phyloP scores from a whole-genome alignment of 2,888 invertebrate species.

The Allacma fusca region DNA sequence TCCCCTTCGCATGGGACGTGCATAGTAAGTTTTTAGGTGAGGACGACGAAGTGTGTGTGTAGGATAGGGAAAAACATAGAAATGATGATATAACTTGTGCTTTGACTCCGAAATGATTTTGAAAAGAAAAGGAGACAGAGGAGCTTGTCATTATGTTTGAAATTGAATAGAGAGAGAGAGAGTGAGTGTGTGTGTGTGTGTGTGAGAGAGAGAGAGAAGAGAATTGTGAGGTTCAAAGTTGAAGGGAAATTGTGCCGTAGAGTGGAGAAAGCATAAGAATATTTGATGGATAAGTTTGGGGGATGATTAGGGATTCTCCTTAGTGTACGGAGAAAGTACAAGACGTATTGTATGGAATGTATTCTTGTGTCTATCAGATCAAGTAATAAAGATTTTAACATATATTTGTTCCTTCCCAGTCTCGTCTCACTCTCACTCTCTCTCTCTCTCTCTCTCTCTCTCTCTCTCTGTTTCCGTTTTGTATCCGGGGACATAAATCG shows the following conservation, averaged over 20 bases:
- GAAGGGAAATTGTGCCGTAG: not conserved
- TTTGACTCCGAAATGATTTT: slow-evolving; percentile 14
- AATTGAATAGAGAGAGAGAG: slow-evolving; percentile 10
- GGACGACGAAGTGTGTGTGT: no score
- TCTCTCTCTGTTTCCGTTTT: not conserved
- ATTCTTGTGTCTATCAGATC: not conserved
- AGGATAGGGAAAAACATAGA: not conserved
- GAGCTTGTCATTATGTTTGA: not conserved
- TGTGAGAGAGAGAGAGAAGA: no score
- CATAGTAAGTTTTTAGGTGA: no score
- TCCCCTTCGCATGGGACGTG: no score
- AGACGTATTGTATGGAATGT: not conserved
- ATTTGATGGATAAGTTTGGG: not conserved
- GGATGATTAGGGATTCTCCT: not conserved
- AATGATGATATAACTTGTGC: not conserved
- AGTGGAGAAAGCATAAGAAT: not conserved
- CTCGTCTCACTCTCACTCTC: no score
- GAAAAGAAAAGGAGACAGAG: not conserved
- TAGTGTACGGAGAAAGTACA: not conserved
- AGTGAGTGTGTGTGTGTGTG: no score
- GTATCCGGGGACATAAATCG: not conserved
- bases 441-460: not conserved
- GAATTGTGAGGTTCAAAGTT: slow-evolving; percentile 7
- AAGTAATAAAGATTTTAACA: not conserved
- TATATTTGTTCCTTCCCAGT: not conserved